Base-by-base conservation (phyloP, 2,113 vertebrate species). In the Chaetorhynchus papuensis region DNA sequence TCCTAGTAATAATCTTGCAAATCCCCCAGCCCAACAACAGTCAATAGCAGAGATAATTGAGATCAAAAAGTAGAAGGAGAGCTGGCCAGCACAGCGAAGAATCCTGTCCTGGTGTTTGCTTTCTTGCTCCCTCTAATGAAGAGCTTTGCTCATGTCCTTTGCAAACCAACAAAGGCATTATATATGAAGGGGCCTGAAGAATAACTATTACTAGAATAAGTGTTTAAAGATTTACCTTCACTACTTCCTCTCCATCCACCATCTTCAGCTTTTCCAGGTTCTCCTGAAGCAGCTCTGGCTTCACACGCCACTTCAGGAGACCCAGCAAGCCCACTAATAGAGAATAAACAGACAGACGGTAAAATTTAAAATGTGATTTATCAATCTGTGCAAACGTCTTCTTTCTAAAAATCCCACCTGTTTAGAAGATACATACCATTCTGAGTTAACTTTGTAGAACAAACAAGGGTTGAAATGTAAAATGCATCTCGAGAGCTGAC, bases 401-500 rank as follows among this genome's bases (percentile, higher is more conserved):
- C 41, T 65, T 61, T 61, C 61, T 28, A 13, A 54, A 79, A 15
- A 19, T 47, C 39, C 39, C 10, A 20, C 21, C 19, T 23, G 5
- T 47, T 57, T 24, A 30, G 8, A 26, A 68, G n/a, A 61, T 31
- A 87, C 65, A 12, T 98, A 99, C 99, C 99, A 9, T 99, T 99
- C 97, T 99, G 99, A n/a, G 99, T 99, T 95, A 99, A 97, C 93
- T 99, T 99, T 23, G 99, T 99, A 68, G 99, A 99, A 92, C 99
- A 99, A 93, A 99, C 99, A n/a, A 99, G 98, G 10, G 98, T 99
- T 52, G 99, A 98, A 95, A 99, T 99, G 93, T 61, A 98, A 96
- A 99, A 99, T 18, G 97, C 97, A 97, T 99, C 99, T 84, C 99
- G 98, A 41, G 99, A 98, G 98, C 98, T 99, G 93, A 98, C 96